Evolutionary conservation across 2,888 invertebrate genomes (phyloP), one percentile per base, ranked within the genome.

Genomic region (Tetramorium bicarinatum): DNA sequence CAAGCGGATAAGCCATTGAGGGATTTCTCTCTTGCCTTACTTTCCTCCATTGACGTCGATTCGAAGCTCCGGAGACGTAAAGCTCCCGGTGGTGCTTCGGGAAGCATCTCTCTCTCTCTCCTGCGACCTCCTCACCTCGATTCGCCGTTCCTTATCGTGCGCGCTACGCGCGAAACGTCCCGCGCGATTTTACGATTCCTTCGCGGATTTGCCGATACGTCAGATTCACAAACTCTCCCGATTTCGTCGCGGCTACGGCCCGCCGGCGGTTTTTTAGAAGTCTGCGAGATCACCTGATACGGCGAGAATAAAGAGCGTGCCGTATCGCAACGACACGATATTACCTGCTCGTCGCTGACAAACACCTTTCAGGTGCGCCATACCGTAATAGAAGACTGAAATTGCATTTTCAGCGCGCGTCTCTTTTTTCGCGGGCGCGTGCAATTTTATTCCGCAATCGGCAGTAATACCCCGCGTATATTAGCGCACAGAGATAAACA

Each of bases 1-100:
- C 89, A 87, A 89, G 87, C 91, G 89, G 91, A 92, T 92, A 91
- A 92, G 90, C 91, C 87, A 91, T 91, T 89, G 92, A 89, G 87
- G 88, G 88, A 91, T 91, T 89, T 91, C 88, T 87, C 89, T 84
- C 89, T 86, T 86, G 72, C 85, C 84, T 87, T 77, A 83, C 83
- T 88, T 86, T 52, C 76, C 82, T 82, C 88, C 66, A 87, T 90
- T 87, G 88, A 90, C 90, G 87, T 90, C 85, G 88, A 85, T 81
- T 88, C 85, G 82, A 88, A 71, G 85, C 86, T 89, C 84, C 79
- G 80, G 82, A 85, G 82, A 87, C 86, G 82, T 87, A 90, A 89
- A 90, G 85, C 90, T 87, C 71, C 61, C 85, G 71, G 21, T 25
- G 83, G 75, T 62, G 74, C 66, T 54, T 52, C 61, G 41, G 21